Conservation (phyloP, 1,140 invertebrate species). For the Bombus cullumanus region DNA sequence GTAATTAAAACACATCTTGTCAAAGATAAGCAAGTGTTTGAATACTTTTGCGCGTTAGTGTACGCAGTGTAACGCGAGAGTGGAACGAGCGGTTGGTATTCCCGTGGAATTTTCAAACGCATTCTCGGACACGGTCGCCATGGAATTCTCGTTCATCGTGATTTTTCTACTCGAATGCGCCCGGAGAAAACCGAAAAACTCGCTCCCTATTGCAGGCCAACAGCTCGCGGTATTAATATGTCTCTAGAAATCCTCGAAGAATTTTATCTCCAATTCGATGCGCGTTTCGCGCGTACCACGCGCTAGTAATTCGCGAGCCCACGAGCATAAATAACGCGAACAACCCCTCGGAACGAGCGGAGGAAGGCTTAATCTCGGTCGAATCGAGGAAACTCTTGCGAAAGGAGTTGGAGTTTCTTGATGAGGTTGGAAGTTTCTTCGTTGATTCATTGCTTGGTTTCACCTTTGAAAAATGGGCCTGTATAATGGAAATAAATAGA, state of each 20-base stretch:
- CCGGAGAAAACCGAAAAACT: constrained; percentile 27
- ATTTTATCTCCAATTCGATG: neutral
- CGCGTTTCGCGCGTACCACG: neutral
- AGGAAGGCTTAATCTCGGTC: neutral
- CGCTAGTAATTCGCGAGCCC: neutral
- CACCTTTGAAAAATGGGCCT: neutral
- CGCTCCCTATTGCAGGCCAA: neutral
- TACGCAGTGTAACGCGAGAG: neutral
- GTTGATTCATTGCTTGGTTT: constrained; percentile 5
- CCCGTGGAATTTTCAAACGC: constrained; percentile 58
- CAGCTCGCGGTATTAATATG: constrained; percentile 40
- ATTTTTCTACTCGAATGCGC: constrained; percentile 49
- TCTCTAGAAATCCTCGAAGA: constrained; percentile 26
- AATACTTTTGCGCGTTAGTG: neutral
- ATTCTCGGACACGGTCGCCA: constrained; percentile 56
- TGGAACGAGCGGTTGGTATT: constrained; percentile 6
- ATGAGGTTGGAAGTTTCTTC: constrained; percentile 1
- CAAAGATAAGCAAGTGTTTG: neutral
- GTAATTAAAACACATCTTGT: neutral
- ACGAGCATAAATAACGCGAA: constrained; percentile 1
- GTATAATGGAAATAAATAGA: constrained; percentile 8
- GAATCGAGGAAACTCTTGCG: constrained; percentile 1
- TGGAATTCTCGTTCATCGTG: constrained; percentile 42
- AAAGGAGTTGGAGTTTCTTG: neutral
- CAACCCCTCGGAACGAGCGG: neutral